Base-by-base conservation (phyloP, 92 coral and sea anemone species). In the Anthopleura xanthogrammica region DNA sequence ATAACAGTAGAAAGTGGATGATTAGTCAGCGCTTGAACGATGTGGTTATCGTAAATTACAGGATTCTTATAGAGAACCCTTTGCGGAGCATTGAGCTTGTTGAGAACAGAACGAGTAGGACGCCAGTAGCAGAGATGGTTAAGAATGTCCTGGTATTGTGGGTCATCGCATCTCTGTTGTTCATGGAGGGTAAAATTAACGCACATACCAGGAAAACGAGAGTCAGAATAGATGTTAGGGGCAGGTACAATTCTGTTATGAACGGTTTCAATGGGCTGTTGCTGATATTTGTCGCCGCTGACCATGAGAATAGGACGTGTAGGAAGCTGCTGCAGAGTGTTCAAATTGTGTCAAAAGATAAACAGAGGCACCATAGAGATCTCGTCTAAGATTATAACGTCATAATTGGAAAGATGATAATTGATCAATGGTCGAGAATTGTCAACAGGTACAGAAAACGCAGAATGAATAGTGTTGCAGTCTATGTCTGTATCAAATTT, bases 341-440 rank as follows among this genome's bases (percentile, higher is more conserved):
- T 13, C 0, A 87, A 3, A 20, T 82, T 66, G 29, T 87, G 90
- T 8, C 46, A 36, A 14, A 82, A 76, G 0, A 70, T 50, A 14
- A 41, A 36, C 2, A n/a, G n/a, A 12, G 87, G 87, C 10, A 87
- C 76, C 90, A 87, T 87, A 1, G 90, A 83, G 1, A 87, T 56
- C n/a, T n/a, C n/a, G n/a, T n/a, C n/a, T n/a, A n/a, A n/a, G n/a
- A n/a, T n/a, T n/a, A n/a, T n/a, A n/a, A n/a, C n/a, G n/a, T n/a
- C n/a, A n/a, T n/a, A n/a, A n/a, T n/a, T n/a, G n/a, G n/a, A n/a
- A n/a, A n/a, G n/a, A n/a, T n/a, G n/a, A n/a, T n/a, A n/a, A n/a
- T n/a, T n/a, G n/a, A n/a, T n/a, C n/a, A n/a, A n/a, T n/a, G n/a
- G n/a, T n/a, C n/a, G n/a, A n/a, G n/a, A n/a, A n/a, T n/a, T n/a